Evolutionary conservation across 2,113 vertebrate genomes (phyloP).

Genomic region (Psephotus haematonotus): DNA sequence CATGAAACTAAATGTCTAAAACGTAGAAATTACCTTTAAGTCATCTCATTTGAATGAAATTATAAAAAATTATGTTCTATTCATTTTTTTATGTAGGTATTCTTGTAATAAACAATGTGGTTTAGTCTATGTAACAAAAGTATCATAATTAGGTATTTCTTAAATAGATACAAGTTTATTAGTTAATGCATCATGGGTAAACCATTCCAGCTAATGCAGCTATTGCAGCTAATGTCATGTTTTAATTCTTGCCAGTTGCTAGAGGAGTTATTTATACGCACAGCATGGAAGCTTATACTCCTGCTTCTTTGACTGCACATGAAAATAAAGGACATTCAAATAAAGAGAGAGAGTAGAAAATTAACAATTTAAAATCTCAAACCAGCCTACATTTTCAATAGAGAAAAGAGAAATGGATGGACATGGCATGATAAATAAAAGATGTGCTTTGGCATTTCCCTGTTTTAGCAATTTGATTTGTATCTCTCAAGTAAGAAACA

Average conservation of each 20-base stretch:
- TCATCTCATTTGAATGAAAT: slow-evolving; percentile 37
- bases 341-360: slow-evolving; percentile 38
- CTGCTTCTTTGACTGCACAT: slow-evolving; percentile 51
- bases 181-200: slow-evolving; percentile 25
- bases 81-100: slow-evolving; percentile 30
- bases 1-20: slow-evolving; percentile 41
- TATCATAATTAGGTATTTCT: slow-evolving; percentile 49
- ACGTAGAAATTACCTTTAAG: slow-evolving; percentile 46
- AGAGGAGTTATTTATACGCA: slow-evolving; percentile 38
- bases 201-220: slow-evolving; percentile 45
- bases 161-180: slow-evolving; percentile 48
- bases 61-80: slow-evolving; percentile 10
- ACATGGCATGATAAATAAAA: background rate
- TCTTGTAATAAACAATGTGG: slow-evolving; percentile 13
- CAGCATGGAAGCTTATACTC: slow-evolving; percentile 55
- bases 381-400: background rate
- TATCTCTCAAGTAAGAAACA: background rate
- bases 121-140: slow-evolving; percentile 40
- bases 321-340: slow-evolving; percentile 51
- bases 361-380: slow-evolving; percentile 33
- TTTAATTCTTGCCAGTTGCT: slow-evolving; percentile 54
- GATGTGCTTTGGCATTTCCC: background rate
- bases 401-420: background rate
- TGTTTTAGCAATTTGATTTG: background rate
- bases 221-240: background rate